Evolutionary conservation across 2,888 invertebrate species (phyloP), one percentile per base, ranked within the genome.

Genomic region (Drosophila meridionalis): DNA sequence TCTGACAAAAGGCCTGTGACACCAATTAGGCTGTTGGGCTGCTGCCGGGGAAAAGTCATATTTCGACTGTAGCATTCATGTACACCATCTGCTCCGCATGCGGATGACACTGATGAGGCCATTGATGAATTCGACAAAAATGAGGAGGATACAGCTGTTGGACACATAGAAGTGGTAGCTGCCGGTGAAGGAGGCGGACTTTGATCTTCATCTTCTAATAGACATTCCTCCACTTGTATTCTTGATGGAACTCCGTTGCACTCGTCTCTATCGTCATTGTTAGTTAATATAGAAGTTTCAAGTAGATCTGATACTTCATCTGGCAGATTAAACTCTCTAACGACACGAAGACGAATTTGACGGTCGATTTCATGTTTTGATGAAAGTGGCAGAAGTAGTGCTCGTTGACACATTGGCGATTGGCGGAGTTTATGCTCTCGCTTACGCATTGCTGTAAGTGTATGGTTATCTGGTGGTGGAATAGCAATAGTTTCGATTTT

Each of bases 261-360:
- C 42, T 82, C 86, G 30, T 80, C 78, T 7, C 66, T 65, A 20
- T 57, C 79, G 79, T 81, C 89, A 72, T 90, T 89, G 47, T 80
- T 83, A 62, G 91, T 86, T 67, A 91, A 89, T 76, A 93, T 86
- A 3, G 94, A 92, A 81, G 93, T 94, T 82, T 96, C 96, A 61
- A 97, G 93, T 84, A 97, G 94, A 92, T 97, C 96, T 7, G 97
- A 96, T 14, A 97, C 96, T 12, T 96, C 95, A 93, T 99, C 99
- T 0, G 99, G 99, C 71, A 98, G 95, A 90, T 98, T 98, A 93
- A 98, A 97, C 94, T 99, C 99, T 55, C 99, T 95, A 14, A 99
- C 98, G 2, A 98, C 98, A 8, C 98, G 95, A 85, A 99, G 93
- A 67, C 98, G 96, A 78, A 98, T 95, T 94, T 96, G 96, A 77